Evolutionary conservation across 2,113 vertebrate species (phyloP).

Genomic region (Baryphthengus martii): DNA sequence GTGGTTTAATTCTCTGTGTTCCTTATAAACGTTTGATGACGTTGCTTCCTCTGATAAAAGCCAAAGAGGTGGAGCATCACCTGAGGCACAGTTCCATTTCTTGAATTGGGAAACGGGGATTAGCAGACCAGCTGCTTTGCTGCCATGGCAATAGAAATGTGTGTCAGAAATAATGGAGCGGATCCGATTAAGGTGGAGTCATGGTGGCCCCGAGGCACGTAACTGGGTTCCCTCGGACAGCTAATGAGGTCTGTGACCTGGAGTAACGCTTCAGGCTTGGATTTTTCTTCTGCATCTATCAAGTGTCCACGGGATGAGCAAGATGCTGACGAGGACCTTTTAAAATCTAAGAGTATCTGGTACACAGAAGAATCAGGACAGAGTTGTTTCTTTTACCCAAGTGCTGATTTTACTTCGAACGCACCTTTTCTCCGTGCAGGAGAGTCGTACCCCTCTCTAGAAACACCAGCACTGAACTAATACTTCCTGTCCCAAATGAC

Average conservation of each 20-base stretch:
- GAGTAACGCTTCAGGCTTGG: not conserved
- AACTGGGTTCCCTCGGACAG: not conserved
- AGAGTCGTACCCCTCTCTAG: not conserved
- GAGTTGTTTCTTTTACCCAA: not conserved
- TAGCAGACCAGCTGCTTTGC: constrained; percentile 6
- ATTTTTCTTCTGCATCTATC: not conserved
- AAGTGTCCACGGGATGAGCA: not conserved
- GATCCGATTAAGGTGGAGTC: constrained; percentile 27
- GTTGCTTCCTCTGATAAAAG: not conserved
- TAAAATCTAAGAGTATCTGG: not conserved
- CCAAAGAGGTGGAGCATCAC: not conserved
- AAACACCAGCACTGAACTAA: not conserved
- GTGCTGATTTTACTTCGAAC: not conserved
- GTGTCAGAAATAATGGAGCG: not conserved
- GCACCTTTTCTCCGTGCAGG: not conserved
- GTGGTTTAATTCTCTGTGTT: not conserved
- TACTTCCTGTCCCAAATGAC: not conserved
- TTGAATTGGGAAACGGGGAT: not conserved
- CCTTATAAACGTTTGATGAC: not conserved
- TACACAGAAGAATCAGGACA: not conserved
- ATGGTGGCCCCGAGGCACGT: not conserved
- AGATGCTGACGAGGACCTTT: not conserved
- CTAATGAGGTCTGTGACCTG: not conserved
- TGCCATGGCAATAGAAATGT: constrained; percentile 15
- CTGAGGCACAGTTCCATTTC: not conserved